Evolutionary conservation across 2,888 invertebrate species (phyloP).

Genomic region (Drosophila tripunctata): DNA sequence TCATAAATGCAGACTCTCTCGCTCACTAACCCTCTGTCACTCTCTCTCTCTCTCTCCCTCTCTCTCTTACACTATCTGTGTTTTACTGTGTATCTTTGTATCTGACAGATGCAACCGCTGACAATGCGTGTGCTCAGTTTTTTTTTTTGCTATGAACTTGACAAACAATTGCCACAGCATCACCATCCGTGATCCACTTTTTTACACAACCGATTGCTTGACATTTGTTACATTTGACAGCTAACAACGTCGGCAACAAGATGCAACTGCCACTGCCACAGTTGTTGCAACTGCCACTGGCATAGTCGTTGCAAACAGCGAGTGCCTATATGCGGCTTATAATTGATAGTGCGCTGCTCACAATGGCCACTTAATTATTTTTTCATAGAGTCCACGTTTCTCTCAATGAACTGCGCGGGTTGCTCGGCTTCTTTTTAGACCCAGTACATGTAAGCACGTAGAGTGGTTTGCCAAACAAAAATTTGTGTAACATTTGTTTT

Average conservation of each 20-base stretch:
- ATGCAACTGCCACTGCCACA: conserved; percentile 56
- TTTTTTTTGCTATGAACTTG: conserved; percentile 68
- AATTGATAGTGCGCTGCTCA: conserved; percentile 67
- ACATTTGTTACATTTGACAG: conserved; percentile 80
- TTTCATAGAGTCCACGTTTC: conserved; percentile 57
- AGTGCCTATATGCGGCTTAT: conserved; percentile 39
- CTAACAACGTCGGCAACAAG: conserved; percentile 74
- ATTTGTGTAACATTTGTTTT: no score
- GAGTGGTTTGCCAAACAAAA: no score
- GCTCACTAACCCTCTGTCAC: background rate
- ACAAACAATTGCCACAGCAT: conserved; percentile 69
- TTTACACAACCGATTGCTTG: conserved; percentile 58
- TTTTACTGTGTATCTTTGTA: conserved; percentile 44
- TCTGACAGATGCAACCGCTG: conserved; percentile 66
- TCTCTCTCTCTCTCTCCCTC: background rate
- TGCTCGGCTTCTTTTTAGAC: conserved; percentile 24
- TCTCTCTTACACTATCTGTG: background rate
- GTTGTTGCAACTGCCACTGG: conserved; percentile 43
- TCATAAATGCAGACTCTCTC: conserved; percentile 67
- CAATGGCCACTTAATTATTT: conserved; percentile 78
- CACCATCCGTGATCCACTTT: conserved; percentile 59
- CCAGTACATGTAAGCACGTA: no score
- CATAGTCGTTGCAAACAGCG: background rate
- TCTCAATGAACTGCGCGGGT: conserved; percentile 67
- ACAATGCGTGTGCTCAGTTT: conserved; percentile 38